Evolutionary conservation across 2,888 invertebrate genomes (phyloP).

Genomic region (Celastrina argiolus): DNA sequence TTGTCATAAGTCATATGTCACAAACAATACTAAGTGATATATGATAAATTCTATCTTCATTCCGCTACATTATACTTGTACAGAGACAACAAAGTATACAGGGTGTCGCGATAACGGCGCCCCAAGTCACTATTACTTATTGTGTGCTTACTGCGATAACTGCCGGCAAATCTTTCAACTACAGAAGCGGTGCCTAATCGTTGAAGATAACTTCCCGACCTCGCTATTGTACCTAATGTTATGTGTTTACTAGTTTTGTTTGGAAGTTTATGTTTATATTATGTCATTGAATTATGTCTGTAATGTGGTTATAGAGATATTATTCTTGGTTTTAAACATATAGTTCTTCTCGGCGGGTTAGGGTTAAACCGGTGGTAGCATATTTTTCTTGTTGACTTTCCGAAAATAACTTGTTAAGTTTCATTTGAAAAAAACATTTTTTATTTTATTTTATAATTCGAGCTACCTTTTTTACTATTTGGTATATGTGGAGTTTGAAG

Average conservation of each 20-base stretch:
- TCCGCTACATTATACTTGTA: conserved; percentile 26
- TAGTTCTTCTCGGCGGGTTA: no score
- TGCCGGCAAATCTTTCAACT: conserved; percentile 33
- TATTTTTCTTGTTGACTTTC: no score
- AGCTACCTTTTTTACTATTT: no score
- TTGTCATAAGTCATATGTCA: background rate
- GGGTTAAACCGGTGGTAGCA: no score
- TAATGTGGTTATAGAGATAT: no score
- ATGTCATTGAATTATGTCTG: no score
- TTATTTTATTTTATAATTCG: no score
- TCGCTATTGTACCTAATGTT: conserved; percentile 12
- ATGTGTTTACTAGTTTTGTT: conserved; percentile 13
- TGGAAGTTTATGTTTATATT: background rate
- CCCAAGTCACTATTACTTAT: conserved; percentile 50
- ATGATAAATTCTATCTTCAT: background rate
- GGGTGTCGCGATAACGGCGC: conserved; percentile 33
- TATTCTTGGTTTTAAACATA: no score
- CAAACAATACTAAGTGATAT: background rate
- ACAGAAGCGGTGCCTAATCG: conserved; percentile 22
- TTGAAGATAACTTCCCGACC: conserved; percentile 18
- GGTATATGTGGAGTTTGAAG: no score
- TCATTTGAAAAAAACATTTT: no score
- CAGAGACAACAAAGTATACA: conserved; percentile 15
- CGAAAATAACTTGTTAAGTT: no score
- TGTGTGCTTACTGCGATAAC: conserved; percentile 39